Conservation (phyloP, 2,113 vertebrate species). For the Donacobius atricapilla region DNA sequence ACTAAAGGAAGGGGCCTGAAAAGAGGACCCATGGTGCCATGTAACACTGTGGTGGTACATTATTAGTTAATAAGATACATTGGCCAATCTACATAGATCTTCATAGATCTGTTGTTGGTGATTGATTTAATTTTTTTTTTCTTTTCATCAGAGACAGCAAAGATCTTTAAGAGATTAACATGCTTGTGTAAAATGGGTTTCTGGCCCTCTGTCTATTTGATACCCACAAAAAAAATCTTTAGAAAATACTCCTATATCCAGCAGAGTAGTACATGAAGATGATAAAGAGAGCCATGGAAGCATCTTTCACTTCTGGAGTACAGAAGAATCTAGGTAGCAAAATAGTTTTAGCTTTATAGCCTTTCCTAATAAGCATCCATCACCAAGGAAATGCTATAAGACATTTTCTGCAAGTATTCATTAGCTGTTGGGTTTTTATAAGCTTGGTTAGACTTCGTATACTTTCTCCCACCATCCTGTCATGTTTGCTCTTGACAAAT, state of each 20-base stretch:
- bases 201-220: neutral
- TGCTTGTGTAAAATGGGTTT: neutral
- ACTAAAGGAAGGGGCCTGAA: neutral
- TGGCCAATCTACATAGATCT: neutral
- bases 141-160: neutral
- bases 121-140: neutral
- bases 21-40: neutral
- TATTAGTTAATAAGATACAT: neutral
- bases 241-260: neutral
- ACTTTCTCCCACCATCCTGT: neutral
- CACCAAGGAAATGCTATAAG: neutral
- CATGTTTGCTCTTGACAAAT: constrained; percentile 37
- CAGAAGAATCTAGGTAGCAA: neutral
- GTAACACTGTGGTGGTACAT: neutral
- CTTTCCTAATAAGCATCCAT: neutral
- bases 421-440: constrained; percentile 21
- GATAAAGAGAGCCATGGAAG: neutral
- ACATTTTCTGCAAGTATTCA: constrained; percentile 30
- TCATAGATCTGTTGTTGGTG: neutral
- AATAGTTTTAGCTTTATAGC: neutral
- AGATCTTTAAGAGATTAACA: neutral
- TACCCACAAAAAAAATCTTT: neutral
- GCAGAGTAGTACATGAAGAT: neutral
- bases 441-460: constrained; percentile 8
- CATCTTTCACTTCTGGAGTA: neutral